These are phyloP conservation scores for Acleris cristana DNA, from an alignment of 2,888 invertebrate species.

Conservation along the genomic window DNA sequence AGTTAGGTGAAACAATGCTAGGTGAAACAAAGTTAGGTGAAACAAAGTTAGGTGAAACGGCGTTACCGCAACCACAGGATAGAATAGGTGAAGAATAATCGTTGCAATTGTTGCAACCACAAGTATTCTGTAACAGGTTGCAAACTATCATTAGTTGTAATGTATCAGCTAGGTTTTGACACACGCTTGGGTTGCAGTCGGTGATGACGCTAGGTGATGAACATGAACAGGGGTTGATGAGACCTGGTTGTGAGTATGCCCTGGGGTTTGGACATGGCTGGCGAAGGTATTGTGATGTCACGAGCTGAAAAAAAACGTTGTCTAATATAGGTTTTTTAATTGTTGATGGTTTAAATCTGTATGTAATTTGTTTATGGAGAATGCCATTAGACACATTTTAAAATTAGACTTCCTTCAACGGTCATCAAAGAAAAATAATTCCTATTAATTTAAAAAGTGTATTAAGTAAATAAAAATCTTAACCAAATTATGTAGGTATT, in stretches of 20 bases:
- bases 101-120: slow-evolving; percentile 45
- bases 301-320: slow-evolving; percentile 49
- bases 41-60: slow-evolving; percentile 32
- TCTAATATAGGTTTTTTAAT: not conserved
- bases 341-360: not conserved
- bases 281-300: slow-evolving; percentile 50
- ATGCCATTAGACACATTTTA: no score
- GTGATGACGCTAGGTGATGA: slow-evolving; percentile 57
- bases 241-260: slow-evolving; percentile 22
- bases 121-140: slow-evolving; percentile 61
- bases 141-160: slow-evolving; percentile 68
- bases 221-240: slow-evolving; percentile 20
- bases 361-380: no score
- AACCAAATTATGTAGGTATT: no score
- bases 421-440: no score
- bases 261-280: slow-evolving; percentile 41
- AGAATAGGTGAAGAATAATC: slow-evolving; percentile 53
- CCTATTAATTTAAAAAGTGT: no score
- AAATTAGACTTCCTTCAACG: no score
- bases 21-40: slow-evolving; percentile 39
- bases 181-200: slow-evolving; percentile 66
- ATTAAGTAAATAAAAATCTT: no score
- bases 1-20: slow-evolving; percentile 42
- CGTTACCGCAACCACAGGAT: slow-evolving; percentile 41
- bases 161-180: slow-evolving; percentile 67